A percentile compares a stretch with the other conserved stretches of the same genome.
These are phyloP conservation scores for Riparia riparia DNA, from an alignment of 2,113 vertebrate species.

Conservation along the genomic window DNA sequence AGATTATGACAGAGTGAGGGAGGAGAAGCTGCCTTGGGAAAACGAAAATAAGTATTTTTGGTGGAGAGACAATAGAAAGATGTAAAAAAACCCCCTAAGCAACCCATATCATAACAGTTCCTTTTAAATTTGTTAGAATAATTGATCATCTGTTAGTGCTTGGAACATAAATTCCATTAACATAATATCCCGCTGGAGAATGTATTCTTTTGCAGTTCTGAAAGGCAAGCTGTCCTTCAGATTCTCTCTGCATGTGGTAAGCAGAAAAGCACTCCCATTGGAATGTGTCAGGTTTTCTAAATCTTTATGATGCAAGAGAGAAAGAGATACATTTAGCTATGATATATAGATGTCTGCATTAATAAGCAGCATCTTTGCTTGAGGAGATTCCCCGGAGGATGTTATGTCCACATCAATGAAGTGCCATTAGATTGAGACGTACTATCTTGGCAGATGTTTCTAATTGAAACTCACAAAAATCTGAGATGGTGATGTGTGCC, in stretches of 20 bases:
- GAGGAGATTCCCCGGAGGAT: constrained; percentile 28
- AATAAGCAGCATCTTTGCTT: constrained; percentile 31
- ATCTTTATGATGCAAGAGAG: background rate
- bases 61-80: background rate
- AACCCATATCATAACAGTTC: background rate
- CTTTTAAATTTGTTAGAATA: background rate
- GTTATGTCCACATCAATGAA: constrained; percentile 29
- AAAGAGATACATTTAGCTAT: constrained; percentile 20
- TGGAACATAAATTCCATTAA: background rate
- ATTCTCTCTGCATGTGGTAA: background rate
- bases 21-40: background rate
- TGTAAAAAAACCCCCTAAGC: background rate
- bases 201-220: background rate
- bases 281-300: constrained; percentile 41
- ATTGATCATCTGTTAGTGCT: background rate
- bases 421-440: background rate
- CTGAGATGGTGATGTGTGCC: background rate
- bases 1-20: background rate
- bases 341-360: constrained; percentile 35
- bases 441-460: constrained; percentile 36
- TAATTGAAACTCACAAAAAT: constrained; percentile 27
- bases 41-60: background rate
- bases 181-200: constrained; percentile 32
- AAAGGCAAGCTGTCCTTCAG: constrained; percentile 29
- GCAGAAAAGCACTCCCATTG: background rate